phyloP scores from a whole-genome alignment of 2,113 vertebrate genomes.

The Steatornis caripensis region DNA sequence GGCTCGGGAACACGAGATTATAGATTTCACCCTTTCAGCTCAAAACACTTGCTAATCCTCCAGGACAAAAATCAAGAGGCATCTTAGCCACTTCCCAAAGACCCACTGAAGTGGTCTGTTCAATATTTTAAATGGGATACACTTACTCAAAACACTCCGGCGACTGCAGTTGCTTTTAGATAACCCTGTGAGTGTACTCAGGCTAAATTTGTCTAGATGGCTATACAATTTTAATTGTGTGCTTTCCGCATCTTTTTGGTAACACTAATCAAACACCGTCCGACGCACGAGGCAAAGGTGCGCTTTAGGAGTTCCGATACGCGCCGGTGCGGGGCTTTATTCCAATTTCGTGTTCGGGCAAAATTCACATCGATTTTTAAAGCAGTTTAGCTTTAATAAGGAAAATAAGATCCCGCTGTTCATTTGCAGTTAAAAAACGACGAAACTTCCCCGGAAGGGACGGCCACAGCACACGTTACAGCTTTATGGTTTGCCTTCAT shows the following conservation, averaged over 20 bases:
- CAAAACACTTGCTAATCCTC: accelerated
- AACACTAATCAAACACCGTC: background rate
- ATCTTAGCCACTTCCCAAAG: background rate
- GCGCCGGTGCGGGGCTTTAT: accelerated
- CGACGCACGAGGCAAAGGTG: background rate
- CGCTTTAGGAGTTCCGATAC: accelerated
- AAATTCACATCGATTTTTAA: background rate
- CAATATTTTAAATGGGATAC: background rate
- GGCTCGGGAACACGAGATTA: accelerated
- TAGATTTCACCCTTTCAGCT: background rate
- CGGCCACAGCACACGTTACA: background rate
- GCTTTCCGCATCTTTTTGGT: background rate
- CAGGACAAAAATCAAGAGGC: background rate
- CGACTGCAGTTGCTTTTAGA: background rate
- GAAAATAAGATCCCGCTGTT: background rate
- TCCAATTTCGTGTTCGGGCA: accelerated
- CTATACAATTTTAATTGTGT: background rate
- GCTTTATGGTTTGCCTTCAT: background rate
- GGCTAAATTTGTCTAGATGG: background rate
- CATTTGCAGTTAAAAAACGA: background rate
- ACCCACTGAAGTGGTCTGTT: background rate
- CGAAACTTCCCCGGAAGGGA: accelerated
- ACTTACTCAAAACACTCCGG: background rate
- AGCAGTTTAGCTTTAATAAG: background rate
- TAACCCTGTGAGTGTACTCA: background rate